Base-by-base conservation (phyloP, 2,113 vertebrate species). In the Heterotilapia buettikoferi region DNA sequence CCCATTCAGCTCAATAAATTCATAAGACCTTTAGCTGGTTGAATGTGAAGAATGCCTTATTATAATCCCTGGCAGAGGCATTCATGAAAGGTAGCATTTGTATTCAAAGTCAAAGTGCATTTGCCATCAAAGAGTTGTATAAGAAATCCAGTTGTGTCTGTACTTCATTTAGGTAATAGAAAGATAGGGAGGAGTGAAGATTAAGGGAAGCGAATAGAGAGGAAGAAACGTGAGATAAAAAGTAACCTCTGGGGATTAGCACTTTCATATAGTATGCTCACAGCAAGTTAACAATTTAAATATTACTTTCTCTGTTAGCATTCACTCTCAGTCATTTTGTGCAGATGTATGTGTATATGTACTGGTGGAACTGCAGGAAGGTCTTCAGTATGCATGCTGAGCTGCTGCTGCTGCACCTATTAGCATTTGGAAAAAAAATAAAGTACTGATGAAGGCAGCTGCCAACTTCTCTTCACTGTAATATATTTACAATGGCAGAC, bases 61-160 rank as follows among this genome's bases (percentile, higher is more conserved):
- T 88, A 85, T 94, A 92, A 94, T 95, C 88, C 87, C 76, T 82
- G 63, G 54, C 84, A 86, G 79, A 90, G 73, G 61, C 53, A 73
- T 87, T 88, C 54, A 86, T 92, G 63, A 93, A 92, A 88, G 87
- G 82, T 90, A 83, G 90, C 87, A 91, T 94, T 93, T 93, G 92
- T 93, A 94, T 93, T 94, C 89, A 92, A 78, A 91, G 93, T 95
- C 93, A 91, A 92, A 95, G 93, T 88, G 94, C 83, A 84, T 85
- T 87, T 81, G 21, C 91, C 86, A 88, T 92, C 92, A 91, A 89
- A 90, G 90, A 86, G 80, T 73, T 85, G 86, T 71, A 84, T 33
- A 43, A 81, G 82, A 89, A 92, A 93, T 86, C 84, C 84, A 90
- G 89, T 86, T 82, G 31, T 87, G 87, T 84, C 84, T 82, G 80